Conservation (phyloP, 2,888 invertebrate species). For the Leptogaster cylindrica region DNA sequence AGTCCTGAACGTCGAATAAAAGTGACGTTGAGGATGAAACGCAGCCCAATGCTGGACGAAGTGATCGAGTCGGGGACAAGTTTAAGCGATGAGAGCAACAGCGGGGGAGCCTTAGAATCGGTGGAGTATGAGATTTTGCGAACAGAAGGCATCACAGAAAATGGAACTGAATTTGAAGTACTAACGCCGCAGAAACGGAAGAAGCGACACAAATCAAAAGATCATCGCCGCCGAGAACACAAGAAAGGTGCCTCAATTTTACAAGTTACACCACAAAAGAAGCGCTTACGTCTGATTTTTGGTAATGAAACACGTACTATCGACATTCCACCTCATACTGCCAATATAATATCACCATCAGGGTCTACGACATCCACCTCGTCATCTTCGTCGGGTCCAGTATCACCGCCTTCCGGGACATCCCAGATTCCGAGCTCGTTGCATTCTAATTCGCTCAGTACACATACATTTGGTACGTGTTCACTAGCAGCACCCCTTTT, state of each 20-base stretch:
- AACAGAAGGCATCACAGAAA: constrained; percentile 73
- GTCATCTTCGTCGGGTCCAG: constrained; percentile 39
- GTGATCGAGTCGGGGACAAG: constrained; percentile 81
- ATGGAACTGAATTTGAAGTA: constrained; percentile 51
- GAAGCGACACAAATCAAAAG: constrained; percentile 69
- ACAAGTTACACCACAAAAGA: constrained; percentile 74
- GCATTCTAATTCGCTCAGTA: constrained; percentile 52
- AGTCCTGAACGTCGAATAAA: constrained; percentile 68
- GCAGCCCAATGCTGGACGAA: constrained; percentile 84
- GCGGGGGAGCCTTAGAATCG: constrained; percentile 61
- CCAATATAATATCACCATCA: constrained; percentile 58
- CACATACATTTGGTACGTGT: constrained; percentile 60
- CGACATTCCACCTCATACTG: constrained; percentile 79
- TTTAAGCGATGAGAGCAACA: constrained; percentile 67
- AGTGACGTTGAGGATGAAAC: constrained; percentile 83
- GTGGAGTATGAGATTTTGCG: constrained; percentile 84
- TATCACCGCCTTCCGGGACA: neutral
- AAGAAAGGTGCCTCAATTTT: constrained; percentile 48
- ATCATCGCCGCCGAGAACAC: constrained; percentile 51
- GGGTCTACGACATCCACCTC: constrained; percentile 46
- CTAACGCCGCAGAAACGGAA: constrained; percentile 60
- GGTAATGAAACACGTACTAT: constrained; percentile 90
- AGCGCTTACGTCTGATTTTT: constrained; percentile 84
- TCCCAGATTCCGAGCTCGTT: constrained; percentile 25
- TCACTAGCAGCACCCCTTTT: constrained; percentile 56